Conservation (phyloP, 2,113 vertebrate genomes). For the Paedocypris sp. region DNA sequence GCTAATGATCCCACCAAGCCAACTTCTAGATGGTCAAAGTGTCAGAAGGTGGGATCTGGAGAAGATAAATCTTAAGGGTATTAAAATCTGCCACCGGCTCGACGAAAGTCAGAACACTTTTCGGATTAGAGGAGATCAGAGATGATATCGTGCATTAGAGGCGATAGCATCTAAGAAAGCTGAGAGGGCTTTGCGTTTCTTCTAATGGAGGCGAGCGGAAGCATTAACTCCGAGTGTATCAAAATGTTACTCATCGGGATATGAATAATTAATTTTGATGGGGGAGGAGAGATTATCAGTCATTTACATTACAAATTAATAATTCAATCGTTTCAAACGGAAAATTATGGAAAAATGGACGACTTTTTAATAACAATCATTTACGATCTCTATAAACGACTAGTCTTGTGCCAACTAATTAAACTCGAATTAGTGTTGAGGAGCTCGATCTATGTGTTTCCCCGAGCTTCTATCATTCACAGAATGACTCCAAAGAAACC, state of each 20-base stretch:
- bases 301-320: slow-evolving; percentile 43
- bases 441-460: slow-evolving; percentile 7
- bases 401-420: slow-evolving; percentile 1
- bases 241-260: background rate
- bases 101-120: background rate
- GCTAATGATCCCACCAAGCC: background rate
- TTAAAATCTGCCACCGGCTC: slow-evolving; percentile 5
- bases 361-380: slow-evolving; percentile 19
- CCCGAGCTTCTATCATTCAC: slow-evolving; percentile 12
- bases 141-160: background rate
- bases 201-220: slow-evolving; percentile 7
- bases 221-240: background rate
- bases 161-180: slow-evolving; percentile 13
- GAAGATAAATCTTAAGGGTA: slow-evolving; percentile 2
- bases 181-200: slow-evolving; percentile 14
- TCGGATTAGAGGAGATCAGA: slow-evolving; percentile 12
- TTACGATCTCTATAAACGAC: slow-evolving; percentile 4
- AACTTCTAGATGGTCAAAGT: background rate
- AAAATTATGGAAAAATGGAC: slow-evolving; percentile 20
- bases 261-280: slow-evolving; percentile 39
- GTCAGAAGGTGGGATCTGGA: background rate
- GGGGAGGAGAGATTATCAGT: slow-evolving; percentile 40
- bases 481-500: slow-evolving; percentile 3
- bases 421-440: background rate
- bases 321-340: slow-evolving; percentile 32